Evolutionary conservation across 2,113 vertebrate species (phyloP).

Genomic region (Dryoscopus gambensis): DNA sequence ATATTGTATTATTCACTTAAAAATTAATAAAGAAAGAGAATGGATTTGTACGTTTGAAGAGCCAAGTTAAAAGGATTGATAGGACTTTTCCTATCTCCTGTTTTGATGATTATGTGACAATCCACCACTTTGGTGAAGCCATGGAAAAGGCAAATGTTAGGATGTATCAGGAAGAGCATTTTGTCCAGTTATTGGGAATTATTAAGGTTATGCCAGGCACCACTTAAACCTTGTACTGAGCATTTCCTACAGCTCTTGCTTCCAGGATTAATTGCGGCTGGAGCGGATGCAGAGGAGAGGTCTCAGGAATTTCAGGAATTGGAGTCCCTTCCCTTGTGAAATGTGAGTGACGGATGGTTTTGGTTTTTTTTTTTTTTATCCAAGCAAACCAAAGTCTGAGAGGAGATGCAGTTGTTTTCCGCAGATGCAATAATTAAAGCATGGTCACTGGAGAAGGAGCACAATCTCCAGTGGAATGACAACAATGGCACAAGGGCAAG

Average conservation of each 20-base stretch:
- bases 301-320: background rate
- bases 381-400: background rate
- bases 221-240: background rate
- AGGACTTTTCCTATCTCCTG: background rate
- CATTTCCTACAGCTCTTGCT: background rate
- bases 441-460: background rate
- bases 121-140: background rate
- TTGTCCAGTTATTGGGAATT: background rate
- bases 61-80: background rate
- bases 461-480: background rate
- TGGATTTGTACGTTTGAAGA: slow-evolving; percentile 15
- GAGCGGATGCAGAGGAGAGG: background rate
- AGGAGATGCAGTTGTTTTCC: background rate
- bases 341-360: background rate
- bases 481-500: background rate
- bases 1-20: background rate
- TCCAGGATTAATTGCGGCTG: background rate
- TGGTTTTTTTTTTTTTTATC: background rate
- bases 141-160: background rate
- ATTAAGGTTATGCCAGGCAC: background rate
- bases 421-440: background rate
- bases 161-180: background rate
- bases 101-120: background rate
- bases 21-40: background rate
- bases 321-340: background rate